Evolutionary conservation across 2,113 vertebrate species (phyloP), one percentile per base, ranked within the genome.

Genomic region (Anarrhichthys ocellatus): DNA sequence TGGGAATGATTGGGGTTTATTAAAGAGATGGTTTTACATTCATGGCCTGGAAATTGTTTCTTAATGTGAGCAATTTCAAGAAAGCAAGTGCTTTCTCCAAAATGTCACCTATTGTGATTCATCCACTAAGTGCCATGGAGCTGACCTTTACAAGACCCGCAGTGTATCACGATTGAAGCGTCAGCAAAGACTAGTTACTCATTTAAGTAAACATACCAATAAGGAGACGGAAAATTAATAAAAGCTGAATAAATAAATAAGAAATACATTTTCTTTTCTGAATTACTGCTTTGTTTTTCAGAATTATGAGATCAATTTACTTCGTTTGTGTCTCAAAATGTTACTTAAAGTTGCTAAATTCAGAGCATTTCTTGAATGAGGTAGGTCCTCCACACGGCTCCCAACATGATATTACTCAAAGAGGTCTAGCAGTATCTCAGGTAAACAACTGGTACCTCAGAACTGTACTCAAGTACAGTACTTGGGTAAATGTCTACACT

Each of bases 71-170:
- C 29, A 7, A 14, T 52, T 46, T 82, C 32, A 61, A 34, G 32
- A 34, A 34, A 34, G 32, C 61, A 29, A 38, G n/a, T 13, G 9
- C 32, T 69, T 48, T 64, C 58, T 52, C 14, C 42, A 50, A 82
- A 76, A 82, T 68, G 56, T 76, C 80, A 73, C 15, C n/a, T 7
- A 20, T 24, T 48, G 14, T 36, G 36, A 24, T 29, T 4, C 15
- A 15, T 42, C 64, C 42, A 69, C 40, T 1, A 13, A 67, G 58
- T 38, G 40, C 46, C 24, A 20, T 9, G 22, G 1, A 56, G 0
- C 13, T 75, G 62, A 80, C 70, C 82, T 82, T 79, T 76, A 63
- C 29, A n/a, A 73, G 54, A 50, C 18, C 70, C 22, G 14, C 32
- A 46, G 61, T 22, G 36, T 24, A 18, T 24, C 10, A 2, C 50